Evolutionary conservation across 92 coral and sea anemone species (phyloP).

Genomic region (Phenganax subtilis): DNA sequence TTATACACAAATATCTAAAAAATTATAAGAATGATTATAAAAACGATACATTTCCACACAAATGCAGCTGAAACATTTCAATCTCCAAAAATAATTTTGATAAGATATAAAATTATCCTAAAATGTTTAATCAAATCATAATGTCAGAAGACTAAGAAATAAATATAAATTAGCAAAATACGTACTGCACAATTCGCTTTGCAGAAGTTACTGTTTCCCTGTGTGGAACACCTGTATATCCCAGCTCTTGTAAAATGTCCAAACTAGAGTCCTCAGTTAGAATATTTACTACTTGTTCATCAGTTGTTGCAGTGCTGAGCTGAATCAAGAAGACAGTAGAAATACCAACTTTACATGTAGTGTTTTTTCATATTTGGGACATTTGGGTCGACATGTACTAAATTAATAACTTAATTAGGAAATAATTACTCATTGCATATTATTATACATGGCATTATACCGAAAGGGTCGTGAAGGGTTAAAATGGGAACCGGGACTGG

Average conservation of each 20-base stretch:
- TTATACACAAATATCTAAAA: background rate
- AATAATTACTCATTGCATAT: too few species aligned
- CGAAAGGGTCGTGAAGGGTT: too few species aligned
- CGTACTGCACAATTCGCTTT: background rate
- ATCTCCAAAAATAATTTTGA: background rate
- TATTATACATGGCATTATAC: too few species aligned
- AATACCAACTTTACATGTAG: too few species aligned
- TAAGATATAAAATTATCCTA: background rate
- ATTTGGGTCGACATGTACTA: too few species aligned
- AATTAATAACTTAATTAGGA: too few species aligned
- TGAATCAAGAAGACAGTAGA: background rate
- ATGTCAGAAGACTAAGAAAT: background rate
- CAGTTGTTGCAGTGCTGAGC: background rate
- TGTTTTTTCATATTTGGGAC: too few species aligned
- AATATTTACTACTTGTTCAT: background rate
- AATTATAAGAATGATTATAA: background rate
- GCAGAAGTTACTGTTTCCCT: background rate
- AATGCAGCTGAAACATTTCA: background rate
- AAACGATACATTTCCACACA: background rate
- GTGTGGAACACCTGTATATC: background rate
- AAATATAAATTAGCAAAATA: background rate
- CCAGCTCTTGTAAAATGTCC: background rate
- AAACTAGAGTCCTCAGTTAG: background rate
- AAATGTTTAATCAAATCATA: background rate
- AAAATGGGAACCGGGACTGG: too few species aligned